Percentiles rank a stretch among this genome's conserved stretches.
Conservation (phyloP, 2,113 vertebrate genomes). For the Gnathonemus echidnorhynchus region DNA sequence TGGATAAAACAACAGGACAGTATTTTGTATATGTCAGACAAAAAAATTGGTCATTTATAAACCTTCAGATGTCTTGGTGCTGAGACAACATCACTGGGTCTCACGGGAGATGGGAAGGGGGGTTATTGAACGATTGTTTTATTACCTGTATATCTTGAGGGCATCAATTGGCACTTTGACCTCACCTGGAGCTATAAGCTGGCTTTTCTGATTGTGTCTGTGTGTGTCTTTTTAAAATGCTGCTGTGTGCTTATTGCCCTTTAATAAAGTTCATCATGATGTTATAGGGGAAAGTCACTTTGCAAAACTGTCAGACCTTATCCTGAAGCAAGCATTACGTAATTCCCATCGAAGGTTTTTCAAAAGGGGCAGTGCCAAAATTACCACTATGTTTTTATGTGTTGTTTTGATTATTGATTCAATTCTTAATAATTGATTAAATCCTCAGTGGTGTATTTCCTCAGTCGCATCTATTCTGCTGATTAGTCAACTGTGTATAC, state of each 20-base stretch:
- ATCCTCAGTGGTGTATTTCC: not conserved
- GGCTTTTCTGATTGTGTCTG: not conserved
- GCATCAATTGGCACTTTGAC: not conserved
- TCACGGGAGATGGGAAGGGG: not conserved
- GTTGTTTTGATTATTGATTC: not conserved
- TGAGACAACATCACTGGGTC: not conserved
- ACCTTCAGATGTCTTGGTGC: not conserved
- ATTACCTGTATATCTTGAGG: not conserved
- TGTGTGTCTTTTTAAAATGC: not conserved
- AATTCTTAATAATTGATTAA: not conserved
- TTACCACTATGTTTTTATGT: not conserved
- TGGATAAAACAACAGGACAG: not conserved
- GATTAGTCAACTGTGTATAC: not conserved
- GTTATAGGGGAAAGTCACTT: not conserved
- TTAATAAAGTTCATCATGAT: not conserved
- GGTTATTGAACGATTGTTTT: not conserved
- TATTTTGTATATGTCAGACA: not conserved
- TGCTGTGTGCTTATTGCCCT: not conserved
- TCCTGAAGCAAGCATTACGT: not conserved
- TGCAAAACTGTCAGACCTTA: not conserved
- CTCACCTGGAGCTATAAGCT: not conserved
- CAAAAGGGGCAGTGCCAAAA: not conserved
- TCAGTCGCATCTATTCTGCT: not conserved
- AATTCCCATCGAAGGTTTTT: not conserved
- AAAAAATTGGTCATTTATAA: not conserved